Evolutionary conservation across 2,888 invertebrate species (phyloP).

Genomic region (Idaea straminata): DNA sequence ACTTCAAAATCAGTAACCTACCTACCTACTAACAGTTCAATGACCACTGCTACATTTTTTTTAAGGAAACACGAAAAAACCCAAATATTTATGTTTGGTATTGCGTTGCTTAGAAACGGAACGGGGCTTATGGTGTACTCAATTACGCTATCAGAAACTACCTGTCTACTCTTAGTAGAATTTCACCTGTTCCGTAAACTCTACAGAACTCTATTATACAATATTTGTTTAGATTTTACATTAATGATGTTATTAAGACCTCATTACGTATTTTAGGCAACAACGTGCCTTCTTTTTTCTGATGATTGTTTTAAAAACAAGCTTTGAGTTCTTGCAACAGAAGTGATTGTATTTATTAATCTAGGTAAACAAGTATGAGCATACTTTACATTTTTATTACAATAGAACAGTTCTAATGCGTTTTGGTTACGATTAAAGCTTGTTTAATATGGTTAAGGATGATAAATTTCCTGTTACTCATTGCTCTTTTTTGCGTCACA

Average conservation of each 20-base stretch:
- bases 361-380: not conserved
- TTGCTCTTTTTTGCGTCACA: not conserved
- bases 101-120: conserved; percentile 39
- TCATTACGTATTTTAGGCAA: not conserved
- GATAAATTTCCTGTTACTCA: not conserved
- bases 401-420: not conserved
- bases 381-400: not conserved
- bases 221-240: not conserved
- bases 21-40: conserved; percentile 28
- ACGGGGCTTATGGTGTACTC: conserved; percentile 17
- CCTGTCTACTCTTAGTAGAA: not conserved
- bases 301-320: not conserved
- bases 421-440: not conserved
- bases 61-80: conserved; percentile 26
- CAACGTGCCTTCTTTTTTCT: not conserved
- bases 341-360: not conserved
- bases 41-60: conserved; percentile 32
- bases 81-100: conserved; percentile 47
- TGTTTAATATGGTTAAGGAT: not conserved
- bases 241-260: not conserved
- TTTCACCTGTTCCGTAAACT: not conserved
- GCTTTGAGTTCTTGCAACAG: not conserved
- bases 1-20: conserved; percentile 3
- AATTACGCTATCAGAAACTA: not conserved
- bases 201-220: not conserved